These are phyloP conservation scores for Crocodylus rhombifer DNA, from an alignment of 2,797 vertebrate species.

Conservation along the genomic window DNA sequence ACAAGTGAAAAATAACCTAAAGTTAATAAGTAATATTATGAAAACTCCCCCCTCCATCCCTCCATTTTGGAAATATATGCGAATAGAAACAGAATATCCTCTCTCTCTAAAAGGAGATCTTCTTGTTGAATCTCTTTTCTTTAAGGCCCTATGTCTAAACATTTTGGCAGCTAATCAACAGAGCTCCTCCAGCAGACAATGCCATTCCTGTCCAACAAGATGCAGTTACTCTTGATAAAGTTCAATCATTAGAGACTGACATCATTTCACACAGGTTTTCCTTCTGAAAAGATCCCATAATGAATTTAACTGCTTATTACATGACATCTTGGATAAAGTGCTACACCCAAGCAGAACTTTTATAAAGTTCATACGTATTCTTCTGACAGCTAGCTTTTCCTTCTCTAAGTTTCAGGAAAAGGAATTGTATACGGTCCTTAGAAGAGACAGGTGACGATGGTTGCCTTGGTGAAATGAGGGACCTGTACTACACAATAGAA, in stretches of 20 bases:
- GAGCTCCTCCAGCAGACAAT: constrained; percentile 55
- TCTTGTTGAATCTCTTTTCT: constrained; percentile 68
- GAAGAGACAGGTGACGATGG: constrained; percentile 49
- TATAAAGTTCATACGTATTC: constrained; percentile 49
- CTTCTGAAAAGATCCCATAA: constrained; percentile 68
- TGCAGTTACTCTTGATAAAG: constrained; percentile 60
- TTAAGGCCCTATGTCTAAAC: constrained; percentile 61
- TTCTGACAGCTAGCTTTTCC: constrained; percentile 2
- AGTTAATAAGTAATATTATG: constrained; percentile 76
- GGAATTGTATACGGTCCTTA: too few relatives aligned
- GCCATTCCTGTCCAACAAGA: constrained; percentile 62
- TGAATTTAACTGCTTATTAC: constrained; percentile 60
- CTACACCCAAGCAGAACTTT: constrained; percentile 66
- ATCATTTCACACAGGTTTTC: constrained; percentile 68
- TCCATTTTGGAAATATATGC: constrained; percentile 63
- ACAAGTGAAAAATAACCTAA: constrained; percentile 68
- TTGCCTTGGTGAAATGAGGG: constrained; percentile 3
- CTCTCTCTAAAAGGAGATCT: constrained; percentile 58
- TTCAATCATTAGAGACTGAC: constrained; percentile 48
- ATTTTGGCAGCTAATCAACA: constrained; percentile 67
- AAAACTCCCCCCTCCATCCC: constrained; percentile 64
- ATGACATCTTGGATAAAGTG: constrained; percentile 65
- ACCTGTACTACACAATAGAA: background rate
- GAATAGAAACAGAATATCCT: constrained; percentile 75
- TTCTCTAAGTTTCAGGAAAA: rapidly evolving